Evolutionary conservation across 1,140 invertebrate genomes (phyloP).

Genomic region (Anastrepha obliqua): DNA sequence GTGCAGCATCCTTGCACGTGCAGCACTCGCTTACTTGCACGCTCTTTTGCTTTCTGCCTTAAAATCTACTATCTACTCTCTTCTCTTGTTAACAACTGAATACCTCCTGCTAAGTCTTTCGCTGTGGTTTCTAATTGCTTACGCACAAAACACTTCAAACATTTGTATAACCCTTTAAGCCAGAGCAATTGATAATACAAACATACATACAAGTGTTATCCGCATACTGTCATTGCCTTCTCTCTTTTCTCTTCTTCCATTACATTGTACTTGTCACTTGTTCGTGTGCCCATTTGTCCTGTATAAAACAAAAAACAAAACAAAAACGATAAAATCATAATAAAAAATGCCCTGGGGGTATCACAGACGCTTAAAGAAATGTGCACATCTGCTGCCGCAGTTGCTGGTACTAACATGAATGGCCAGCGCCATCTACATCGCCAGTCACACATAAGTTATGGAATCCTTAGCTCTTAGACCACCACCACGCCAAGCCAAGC

Average conservation of each 20-base stretch:
- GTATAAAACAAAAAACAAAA: neutral
- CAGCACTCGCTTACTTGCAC: constrained; percentile 7
- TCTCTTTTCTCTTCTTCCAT: constrained; percentile 55
- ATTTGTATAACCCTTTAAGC: neutral
- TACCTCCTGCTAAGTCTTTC: neutral
- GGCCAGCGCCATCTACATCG: constrained; percentile 54
- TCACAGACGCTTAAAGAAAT: constrained; percentile 71
- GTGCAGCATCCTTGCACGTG: neutral
- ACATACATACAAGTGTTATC: constrained; percentile 25
- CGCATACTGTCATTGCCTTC: constrained; percentile 35
- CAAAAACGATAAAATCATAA: neutral
- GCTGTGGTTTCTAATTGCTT: constrained; percentile 19
- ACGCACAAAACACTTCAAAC: neutral
- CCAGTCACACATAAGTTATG: constrained; percentile 59
- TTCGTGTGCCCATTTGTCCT: constrained; percentile 44
- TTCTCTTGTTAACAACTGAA: neutral
- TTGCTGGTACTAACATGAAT: constrained; percentile 69
- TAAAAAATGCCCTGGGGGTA: constrained; percentile 13
- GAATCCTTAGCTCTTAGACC: constrained; percentile 63
- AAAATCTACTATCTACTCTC: neutral
- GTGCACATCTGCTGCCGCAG: constrained; percentile 68
- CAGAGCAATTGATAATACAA: neutral
- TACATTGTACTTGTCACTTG: constrained; percentile 55
- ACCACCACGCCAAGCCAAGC: neutral
- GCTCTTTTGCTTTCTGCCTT: neutral